Evolutionary conservation across 2,888 invertebrate species (phyloP).

Genomic region (Andrena minutula): DNA sequence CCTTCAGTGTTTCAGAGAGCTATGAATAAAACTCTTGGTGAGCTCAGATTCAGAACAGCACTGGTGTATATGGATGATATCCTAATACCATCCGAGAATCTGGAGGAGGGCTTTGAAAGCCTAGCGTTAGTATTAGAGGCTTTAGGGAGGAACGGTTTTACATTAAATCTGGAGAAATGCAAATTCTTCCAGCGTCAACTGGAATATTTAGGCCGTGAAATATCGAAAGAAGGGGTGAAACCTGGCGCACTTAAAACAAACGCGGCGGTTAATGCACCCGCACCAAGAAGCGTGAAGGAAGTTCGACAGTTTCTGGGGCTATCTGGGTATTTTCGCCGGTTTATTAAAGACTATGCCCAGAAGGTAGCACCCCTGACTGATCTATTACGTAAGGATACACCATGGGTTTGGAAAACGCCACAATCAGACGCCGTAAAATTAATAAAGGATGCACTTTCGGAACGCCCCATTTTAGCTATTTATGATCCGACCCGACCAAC

Average conservation of each 20-base stretch:
- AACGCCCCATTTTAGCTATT: neutral
- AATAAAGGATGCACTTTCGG: neutral
- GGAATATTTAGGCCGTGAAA: neutral
- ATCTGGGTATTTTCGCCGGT: neutral
- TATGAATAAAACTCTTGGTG: neutral
- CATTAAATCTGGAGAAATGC: neutral
- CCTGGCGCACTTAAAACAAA: neutral
- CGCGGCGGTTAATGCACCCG: neutral
- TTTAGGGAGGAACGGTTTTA: neutral
- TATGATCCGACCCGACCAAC: neutral
- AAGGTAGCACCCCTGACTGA: neutral
- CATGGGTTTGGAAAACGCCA: neutral
- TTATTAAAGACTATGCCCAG: neutral
- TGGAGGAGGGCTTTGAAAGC: neutral
- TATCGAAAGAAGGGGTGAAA: neutral
- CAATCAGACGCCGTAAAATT: neutral
- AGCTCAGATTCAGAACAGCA: neutral
- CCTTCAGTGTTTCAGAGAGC: constrained; percentile 8
- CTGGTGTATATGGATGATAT: constrained; percentile 9
- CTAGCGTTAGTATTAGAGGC: neutral
- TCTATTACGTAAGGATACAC: neutral
- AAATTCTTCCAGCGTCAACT: neutral
- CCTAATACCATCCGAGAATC: neutral
- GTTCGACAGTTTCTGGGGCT: neutral
- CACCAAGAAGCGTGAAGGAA: neutral